Evolutionary conservation across 1,140 invertebrate genomes (phyloP).

Genomic region (Lutraria rhynchaena): DNA sequence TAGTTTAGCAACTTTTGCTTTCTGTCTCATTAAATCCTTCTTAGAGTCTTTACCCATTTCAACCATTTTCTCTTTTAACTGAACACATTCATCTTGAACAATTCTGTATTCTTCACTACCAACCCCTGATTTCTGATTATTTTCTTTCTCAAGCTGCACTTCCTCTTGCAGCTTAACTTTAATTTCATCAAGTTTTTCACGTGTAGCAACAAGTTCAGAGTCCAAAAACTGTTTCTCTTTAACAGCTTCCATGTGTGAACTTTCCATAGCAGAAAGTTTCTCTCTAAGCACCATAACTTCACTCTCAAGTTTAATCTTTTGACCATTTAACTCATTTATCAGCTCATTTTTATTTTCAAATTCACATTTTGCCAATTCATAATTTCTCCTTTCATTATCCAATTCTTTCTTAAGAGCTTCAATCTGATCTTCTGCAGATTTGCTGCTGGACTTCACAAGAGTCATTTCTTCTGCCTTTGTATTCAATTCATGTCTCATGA

Average conservation of each 20-base stretch:
- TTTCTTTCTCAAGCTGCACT: slow-evolving; percentile 52
- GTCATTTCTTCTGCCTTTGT: slow-evolving; percentile 70
- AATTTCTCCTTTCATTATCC: slow-evolving; percentile 71
- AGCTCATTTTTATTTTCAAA: slow-evolving; percentile 64
- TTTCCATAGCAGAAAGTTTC: slow-evolving; percentile 60
- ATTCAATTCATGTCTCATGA: slow-evolving; percentile 82
- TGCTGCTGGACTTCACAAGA: slow-evolving; percentile 64
- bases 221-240: slow-evolving; percentile 67
- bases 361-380: slow-evolving; percentile 64
- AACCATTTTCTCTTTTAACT: slow-evolving; percentile 67
- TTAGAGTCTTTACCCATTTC: slow-evolving; percentile 67
- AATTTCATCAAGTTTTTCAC: slow-evolving; percentile 60
- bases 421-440: slow-evolving; percentile 63
- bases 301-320: slow-evolving; percentile 67
- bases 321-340: slow-evolving; percentile 68
- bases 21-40: slow-evolving; percentile 66
- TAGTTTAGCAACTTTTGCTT: slow-evolving; percentile 67
- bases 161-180: slow-evolving; percentile 50
- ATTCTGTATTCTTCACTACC: slow-evolving; percentile 45
- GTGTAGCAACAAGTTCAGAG: slow-evolving; percentile 60
- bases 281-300: slow-evolving; percentile 65
- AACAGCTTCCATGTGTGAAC: slow-evolving; percentile 48
- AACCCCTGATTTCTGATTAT: slow-evolving; percentile 36
- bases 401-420: slow-evolving; percentile 67
- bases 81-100: slow-evolving; percentile 63